Evolutionary conservation across 2,888 invertebrate genomes (phyloP), one percentile per base, ranked within the genome.

Genomic region (Brenthis ino): DNA sequence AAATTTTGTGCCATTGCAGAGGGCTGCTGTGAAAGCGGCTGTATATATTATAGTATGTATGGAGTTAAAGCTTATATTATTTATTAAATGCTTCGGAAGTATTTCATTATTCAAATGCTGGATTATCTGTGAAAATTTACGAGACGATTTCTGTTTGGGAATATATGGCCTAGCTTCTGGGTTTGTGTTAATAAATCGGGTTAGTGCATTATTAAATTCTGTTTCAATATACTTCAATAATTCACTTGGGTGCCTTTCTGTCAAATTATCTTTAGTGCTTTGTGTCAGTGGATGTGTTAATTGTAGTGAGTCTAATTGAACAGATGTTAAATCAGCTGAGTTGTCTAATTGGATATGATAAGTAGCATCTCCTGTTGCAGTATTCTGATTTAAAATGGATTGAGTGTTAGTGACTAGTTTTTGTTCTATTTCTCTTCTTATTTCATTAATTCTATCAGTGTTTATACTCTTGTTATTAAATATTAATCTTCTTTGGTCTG

Each of bases 71-170:
- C 67, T 60, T 20, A 33, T 58, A 37, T 70, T 28, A 12, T 2
- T 13, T 4, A 57, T 20, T 6, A 69, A 2, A 13, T 68, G 20
- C 51, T 65, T 57, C 13, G 70, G 72, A 12, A 74, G 16, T n/a
- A 65, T 57, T 47, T 13, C 33, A 11, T 47, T 51, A 54, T 70
- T 69, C 3, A 74, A 20, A 24, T 68, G 70, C 14, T 70, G 13
- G 12, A 71, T 65, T 56, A 70, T 70, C n/a, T 43, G 16, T 0
- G 71, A 57, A 8, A 72, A 33, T 61, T 58, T 70, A 67, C 61
- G 69, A 1, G 72, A 72, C 28, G 66, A 20, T 65, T 71, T 72
- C 57, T 71, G 72, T 53, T 70, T 72, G 2, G 72, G 72, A 16
- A 73, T 70, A 37, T 53, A 71, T 16, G 55, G 47, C 68, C 72